Percentiles rank a stretch among this genome's conserved stretches.
Evolutionary conservation across 2,888 invertebrate genomes (phyloP).

Genomic region (Celastrina argiolus): DNA sequence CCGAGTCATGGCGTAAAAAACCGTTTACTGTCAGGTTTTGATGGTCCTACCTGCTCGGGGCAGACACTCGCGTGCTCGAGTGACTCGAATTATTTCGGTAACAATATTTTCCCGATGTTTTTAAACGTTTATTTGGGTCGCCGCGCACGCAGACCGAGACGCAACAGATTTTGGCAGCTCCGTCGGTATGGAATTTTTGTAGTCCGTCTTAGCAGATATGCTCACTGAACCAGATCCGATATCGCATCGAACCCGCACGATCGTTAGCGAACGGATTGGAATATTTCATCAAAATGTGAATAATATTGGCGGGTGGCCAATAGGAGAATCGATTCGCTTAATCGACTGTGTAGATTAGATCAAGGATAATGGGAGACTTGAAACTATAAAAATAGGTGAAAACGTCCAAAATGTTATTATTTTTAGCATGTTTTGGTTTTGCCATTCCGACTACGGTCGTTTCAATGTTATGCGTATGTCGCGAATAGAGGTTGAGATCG

Average conservation of each 20-base stretch:
- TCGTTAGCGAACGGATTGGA: slow-evolving; percentile 28
- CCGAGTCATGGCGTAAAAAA: neutral
- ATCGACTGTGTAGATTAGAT: slow-evolving; percentile 5
- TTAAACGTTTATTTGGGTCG: slow-evolving; percentile 30
- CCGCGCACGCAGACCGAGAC: slow-evolving; percentile 47
- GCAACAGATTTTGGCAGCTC: slow-evolving; percentile 65
- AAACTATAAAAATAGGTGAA: neutral
- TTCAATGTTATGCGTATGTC: neutral
- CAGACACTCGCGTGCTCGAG: neutral
- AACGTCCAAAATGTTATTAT: neutral
- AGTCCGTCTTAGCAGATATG: neutral
- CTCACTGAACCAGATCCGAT: neutral
- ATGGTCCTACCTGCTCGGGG: slow-evolving; percentile 7
- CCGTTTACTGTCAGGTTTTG: neutral
- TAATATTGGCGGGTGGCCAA: slow-evolving; percentile 60
- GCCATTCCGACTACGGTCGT: neutral
- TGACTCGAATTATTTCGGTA: slow-evolving; percentile 17
- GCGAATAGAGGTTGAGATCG: slow-evolving; percentile 33
- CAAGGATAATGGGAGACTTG: neutral
- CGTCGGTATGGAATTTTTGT: slow-evolving; percentile 22
- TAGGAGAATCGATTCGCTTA: slow-evolving; percentile 38
- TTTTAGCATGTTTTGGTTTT: neutral
- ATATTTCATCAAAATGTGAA: slow-evolving; percentile 48
- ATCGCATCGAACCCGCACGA: slow-evolving; percentile 14
- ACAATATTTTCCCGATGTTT: slow-evolving; percentile 22